Evolutionary conservation across 2,797 vertebrate species (phyloP), one percentile per base, ranked within the genome.

Genomic region (Sebastes taczanowskii): DNA sequence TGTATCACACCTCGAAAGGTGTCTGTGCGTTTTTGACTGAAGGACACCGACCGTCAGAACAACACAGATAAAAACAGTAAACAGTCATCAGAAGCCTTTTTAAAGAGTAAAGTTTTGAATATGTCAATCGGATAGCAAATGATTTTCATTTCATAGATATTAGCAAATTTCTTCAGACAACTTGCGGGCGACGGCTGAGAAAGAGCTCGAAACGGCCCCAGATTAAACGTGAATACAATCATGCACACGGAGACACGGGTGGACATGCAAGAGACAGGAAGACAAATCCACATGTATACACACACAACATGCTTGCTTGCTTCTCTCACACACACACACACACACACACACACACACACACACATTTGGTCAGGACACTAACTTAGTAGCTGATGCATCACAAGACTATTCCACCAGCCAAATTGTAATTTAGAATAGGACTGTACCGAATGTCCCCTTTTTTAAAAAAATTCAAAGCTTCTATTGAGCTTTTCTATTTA

Each of bases 241-340:
- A 83, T 94, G 94, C 92, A 91, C 88, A 88, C 81, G 1, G 78
- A 87, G 78, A 88, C 78, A 69, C 64, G 2, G 71, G 63, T 22
- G 80, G 8, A 84, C 91, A 92, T 90, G 92, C 91, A 92, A n/a
- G 13, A 85, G 82, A 92, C 87, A 3, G 71, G 75, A 83, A 81
- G 85, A 92, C 86, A 55, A 56, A 42, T 42, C 7, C 53, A 80
- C 56, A 59, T 23, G 4, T 6, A 38, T 71, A 16, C 66, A 83
- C 69, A 35, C 42, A 71, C 55, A 88, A 78, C 80, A 88, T 79
- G 69, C 86, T 81, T 59, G 20, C 63, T 59, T 53, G 55, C 62
- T 59, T 72, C 52, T 29, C 23, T 35, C 32, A 42, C 38, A 29
- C 18, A 62, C 74, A 25, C 25, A 62, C 74, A 25, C 25, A 62